Percentiles rank a stretch among this genome's conserved stretches.
Evolutionary conservation across 1,140 invertebrate genomes (phyloP).

Genomic region (Coenobita brevimanus): DNA sequence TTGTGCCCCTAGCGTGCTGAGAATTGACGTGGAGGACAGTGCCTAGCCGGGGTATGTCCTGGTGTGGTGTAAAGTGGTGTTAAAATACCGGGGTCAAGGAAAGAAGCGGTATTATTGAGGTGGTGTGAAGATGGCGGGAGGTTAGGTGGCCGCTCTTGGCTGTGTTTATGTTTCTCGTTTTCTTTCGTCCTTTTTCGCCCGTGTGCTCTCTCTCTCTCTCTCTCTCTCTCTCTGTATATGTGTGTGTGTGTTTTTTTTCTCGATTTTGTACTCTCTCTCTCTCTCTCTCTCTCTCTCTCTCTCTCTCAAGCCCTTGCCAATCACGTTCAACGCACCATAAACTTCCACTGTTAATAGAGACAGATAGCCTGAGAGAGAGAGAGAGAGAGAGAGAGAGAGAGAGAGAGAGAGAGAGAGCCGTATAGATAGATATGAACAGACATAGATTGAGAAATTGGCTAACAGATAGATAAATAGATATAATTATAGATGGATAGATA

Average conservation of each 20-base stretch:
- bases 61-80: too few species aligned
- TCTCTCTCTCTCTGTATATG: too few species aligned
- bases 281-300: constrained; percentile 1
- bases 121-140: neutral
- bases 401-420: neutral
- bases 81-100: too few species aligned
- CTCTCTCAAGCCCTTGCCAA: too few species aligned
- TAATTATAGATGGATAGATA: too few species aligned
- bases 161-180: neutral
- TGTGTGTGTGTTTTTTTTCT: neutral
- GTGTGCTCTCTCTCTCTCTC: too few species aligned
- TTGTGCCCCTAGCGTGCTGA: too few species aligned
- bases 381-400: neutral
- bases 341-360: neutral
- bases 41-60: too few species aligned
- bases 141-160: neutral
- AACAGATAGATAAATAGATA: neutral
- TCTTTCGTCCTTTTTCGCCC: neutral
- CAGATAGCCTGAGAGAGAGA: too few species aligned
- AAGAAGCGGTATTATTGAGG: too few species aligned
- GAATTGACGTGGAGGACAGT: too few species aligned
- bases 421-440: too few species aligned
- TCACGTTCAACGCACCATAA: neutral
- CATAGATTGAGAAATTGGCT: neutral
- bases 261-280: neutral